Evolutionary conservation across 2,888 invertebrate species (phyloP), one percentile per base, ranked within the genome.

Genomic region (Isoperla grammatica): DNA sequence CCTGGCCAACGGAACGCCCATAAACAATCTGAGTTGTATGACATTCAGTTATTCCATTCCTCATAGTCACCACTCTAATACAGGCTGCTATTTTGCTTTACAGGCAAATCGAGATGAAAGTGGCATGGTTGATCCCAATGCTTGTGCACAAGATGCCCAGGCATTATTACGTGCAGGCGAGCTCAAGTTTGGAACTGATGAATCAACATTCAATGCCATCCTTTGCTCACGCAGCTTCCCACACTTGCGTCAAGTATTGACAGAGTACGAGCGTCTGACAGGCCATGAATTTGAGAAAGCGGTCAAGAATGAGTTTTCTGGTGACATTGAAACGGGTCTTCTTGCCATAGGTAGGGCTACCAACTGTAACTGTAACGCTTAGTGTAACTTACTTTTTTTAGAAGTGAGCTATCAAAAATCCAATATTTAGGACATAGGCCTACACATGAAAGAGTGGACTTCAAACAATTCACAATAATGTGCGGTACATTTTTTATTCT

Each of bases 221-320:
- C 79, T 95, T 49, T 90, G 90, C 67, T 86, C 89, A 59, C 84
- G 92, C 66, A 88, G 85, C 70, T 83, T 80, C 67, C 79, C 81
- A 12, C 89, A 90, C 69, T 70, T 85, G 43, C 73, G 76, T 20
- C 71, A 76, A 57, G 75, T 81, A 37, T 84, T 86, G 76, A 78
- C 81, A 55, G 87, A 89, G 71, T 92, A 92, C 73, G 80, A 86
- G 64, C 80, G 76, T 70, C 78, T 87, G 62, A 89, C 90, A 0
- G 91, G 91, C 1, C 88, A 90, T 67, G 82, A 85, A 50, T 83
- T 93, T 67, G 88, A 89, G 64, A 81, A 85, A 68, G 89, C 90
- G 0, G 85, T 92, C 71, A 85, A 87, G 69, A 81, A 83, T 6
- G 92, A 93, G 75, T 91, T 93, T 77, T 90, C 90, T 2, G 93